A percentile compares a stretch with the other conserved stretches of the same genome.
These are phyloP conservation scores for Ceyx erithaca DNA, from an alignment of 2,797 vertebrate species.

Conservation along the genomic window DNA sequence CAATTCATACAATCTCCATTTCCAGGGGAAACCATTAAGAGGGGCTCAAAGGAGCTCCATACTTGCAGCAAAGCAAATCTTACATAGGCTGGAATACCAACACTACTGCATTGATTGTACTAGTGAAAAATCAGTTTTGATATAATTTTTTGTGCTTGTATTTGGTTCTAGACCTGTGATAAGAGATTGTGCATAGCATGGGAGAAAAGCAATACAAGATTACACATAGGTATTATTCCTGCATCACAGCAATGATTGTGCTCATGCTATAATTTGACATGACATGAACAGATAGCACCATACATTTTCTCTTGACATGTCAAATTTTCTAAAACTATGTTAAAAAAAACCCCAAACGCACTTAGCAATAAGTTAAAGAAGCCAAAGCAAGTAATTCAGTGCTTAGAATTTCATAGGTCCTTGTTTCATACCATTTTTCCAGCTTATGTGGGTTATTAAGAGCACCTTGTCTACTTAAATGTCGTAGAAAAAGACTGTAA, in stretches of 20 bases:
- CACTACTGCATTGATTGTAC: too few relatives aligned
- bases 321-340: not conserved
- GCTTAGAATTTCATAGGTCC: conserved; percentile 16
- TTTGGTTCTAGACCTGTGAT: not conserved
- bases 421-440: not conserved
- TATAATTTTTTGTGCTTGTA: not conserved
- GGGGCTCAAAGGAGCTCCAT: not conserved
- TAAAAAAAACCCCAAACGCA: not conserved
- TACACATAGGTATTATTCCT: not conserved
- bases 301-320: not conserved
- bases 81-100: not conserved
- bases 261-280: accelerated
- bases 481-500: not conserved
- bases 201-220: not conserved
- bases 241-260: not conserved
- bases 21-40: not conserved
- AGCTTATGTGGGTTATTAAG: conserved; percentile 23
- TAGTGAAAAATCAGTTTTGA: not conserved
- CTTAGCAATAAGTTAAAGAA: not conserved
- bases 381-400: conserved; percentile 9
- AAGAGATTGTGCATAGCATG: not conserved
- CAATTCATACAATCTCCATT: not conserved
- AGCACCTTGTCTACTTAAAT: not conserved
- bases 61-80: not conserved
- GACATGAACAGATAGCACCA: not conserved